phyloP scores from a whole-genome alignment of 2,888 invertebrate species.

The Apamea sordens region DNA sequence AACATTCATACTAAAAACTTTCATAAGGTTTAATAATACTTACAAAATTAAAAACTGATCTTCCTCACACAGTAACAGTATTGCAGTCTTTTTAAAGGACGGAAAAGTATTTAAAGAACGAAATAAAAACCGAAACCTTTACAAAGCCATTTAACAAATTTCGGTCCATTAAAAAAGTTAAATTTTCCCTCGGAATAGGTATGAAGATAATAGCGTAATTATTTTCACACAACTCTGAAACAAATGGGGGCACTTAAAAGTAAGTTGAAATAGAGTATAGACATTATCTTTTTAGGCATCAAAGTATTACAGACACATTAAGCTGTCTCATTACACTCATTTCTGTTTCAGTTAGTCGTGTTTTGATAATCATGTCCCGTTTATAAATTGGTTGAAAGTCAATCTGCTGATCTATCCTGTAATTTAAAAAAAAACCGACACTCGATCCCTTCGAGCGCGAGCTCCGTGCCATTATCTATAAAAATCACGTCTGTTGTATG shows the following conservation, averaged over 20 bases:
- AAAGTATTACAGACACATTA: neutral
- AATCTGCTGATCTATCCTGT: too few relatives aligned
- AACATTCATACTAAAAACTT: neutral
- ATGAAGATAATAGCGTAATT: constrained; percentile 47
- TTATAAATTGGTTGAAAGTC: neutral
- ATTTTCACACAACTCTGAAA: constrained; percentile 48
- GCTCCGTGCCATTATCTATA: too few relatives aligned
- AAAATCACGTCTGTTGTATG: too few relatives aligned
- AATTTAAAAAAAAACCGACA: too few relatives aligned
- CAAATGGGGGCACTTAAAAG: constrained; percentile 30
- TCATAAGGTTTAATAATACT: neutral
- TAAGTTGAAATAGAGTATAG: neutral
- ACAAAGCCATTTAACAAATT: constrained; percentile 33
- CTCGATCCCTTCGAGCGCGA: too few relatives aligned
- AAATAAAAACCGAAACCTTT: constrained; percentile 12
- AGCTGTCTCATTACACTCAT: neutral
- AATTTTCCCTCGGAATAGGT: constrained; percentile 34
- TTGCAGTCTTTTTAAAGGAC: neutral
- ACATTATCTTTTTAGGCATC: neutral
- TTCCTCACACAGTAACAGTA: neutral
- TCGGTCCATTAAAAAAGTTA: constrained; percentile 20
- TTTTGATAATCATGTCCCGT: constrained; percentile 6
- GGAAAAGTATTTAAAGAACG: neutral
- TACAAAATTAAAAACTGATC: neutral
- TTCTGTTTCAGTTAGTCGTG: neutral